These are phyloP conservation scores for Callithrix jacchus DNA, from an alignment of 2,113 vertebrate species.

Conservation along the genomic window DNA sequence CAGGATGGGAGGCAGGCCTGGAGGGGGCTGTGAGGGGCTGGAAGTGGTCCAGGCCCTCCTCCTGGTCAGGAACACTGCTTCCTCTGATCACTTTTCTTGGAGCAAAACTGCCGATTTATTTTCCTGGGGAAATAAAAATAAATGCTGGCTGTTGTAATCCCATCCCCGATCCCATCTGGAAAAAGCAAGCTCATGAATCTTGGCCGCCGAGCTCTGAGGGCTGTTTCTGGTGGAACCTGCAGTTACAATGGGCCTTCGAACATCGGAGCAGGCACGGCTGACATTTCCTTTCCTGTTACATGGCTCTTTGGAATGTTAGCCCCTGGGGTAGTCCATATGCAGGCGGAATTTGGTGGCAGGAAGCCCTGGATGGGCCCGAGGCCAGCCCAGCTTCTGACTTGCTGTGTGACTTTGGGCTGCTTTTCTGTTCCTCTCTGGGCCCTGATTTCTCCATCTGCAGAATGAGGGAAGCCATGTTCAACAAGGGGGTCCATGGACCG, in stretches of 20 bases:
- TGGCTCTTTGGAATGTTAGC: constrained; percentile 57
- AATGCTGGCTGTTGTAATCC: constrained; percentile 58
- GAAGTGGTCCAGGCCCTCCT: background rate
- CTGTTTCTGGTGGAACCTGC: background rate
- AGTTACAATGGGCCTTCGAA: background rate
- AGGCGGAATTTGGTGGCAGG: constrained; percentile 31
- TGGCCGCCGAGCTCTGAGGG: background rate
- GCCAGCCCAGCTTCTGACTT: constrained; percentile 33
- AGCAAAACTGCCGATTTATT: constrained; percentile 56
- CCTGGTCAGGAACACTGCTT: constrained; percentile 29
- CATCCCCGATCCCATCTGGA: constrained; percentile 59
- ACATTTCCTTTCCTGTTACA: constrained; percentile 65
- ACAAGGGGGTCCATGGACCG: background rate
- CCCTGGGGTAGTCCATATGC: constrained; percentile 18
- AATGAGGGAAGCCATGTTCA: background rate
- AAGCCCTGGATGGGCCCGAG: background rate
- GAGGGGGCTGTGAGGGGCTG: background rate
- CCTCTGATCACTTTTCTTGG: constrained; percentile 51
- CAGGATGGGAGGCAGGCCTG: background rate
- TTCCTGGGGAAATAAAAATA: constrained; percentile 68
- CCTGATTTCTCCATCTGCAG: constrained; percentile 25
- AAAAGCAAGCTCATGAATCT: constrained; percentile 41
- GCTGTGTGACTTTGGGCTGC: background rate
- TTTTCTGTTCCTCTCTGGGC: background rate
- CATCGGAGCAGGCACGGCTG: background rate